Percentiles rank a stretch among this genome's conserved stretches.
phyloP scores from a whole-genome alignment of 53 echinoderm and acorn worm species.

The Crossaster papposus region DNA sequence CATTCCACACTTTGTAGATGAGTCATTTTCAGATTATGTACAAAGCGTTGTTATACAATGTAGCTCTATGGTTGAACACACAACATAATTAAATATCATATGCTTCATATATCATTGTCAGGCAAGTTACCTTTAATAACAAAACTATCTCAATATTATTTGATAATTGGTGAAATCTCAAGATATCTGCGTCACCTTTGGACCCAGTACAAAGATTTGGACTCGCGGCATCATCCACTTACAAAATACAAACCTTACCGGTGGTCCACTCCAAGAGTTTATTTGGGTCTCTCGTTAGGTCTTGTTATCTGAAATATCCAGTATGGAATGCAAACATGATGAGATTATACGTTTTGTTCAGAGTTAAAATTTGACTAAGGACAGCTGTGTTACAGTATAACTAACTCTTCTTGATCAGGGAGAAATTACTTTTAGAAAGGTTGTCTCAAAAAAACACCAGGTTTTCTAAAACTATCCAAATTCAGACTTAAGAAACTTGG shows the following conservation, averaged over 20 bases:
- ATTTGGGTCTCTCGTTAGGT: background rate
- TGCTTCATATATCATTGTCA: too few species aligned
- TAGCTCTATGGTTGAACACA: too few species aligned
- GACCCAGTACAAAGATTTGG: background rate
- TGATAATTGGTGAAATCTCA: background rate
- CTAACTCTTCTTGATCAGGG: too few species aligned
- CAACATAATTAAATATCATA: too few species aligned
- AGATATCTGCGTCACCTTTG: background rate
- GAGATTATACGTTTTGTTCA: background rate
- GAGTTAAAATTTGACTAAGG: background rate
- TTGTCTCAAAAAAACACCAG: too few species aligned
- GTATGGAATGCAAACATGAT: background rate
- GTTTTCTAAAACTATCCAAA: too few species aligned
- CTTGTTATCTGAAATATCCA: background rate
- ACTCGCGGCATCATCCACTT: background rate
- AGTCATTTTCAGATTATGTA: constrained; percentile 1
- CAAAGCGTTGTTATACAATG: background rate
- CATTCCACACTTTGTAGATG: background rate
- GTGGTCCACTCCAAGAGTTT: background rate
- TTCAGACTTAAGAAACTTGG: too few species aligned
- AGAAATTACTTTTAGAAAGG: background rate
- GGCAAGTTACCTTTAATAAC: background rate
- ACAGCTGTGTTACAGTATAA: background rate
- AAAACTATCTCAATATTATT: background rate
- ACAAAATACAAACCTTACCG: background rate